phyloP scores from a whole-genome alignment of 2,888 invertebrate genomes.

The Nemapogon koenigi region DNA sequence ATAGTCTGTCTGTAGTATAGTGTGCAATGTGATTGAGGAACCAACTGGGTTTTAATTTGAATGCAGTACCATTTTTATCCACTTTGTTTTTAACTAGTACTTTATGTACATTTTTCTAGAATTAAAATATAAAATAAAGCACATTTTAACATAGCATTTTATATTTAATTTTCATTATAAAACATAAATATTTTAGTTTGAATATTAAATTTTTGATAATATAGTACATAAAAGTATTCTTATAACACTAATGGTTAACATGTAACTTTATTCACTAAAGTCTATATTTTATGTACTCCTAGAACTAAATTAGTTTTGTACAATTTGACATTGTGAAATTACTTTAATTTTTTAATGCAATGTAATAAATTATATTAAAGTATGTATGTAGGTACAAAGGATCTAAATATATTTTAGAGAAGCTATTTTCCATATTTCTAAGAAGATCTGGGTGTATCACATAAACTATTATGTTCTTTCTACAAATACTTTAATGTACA shows the following conservation, averaged over 20 bases:
- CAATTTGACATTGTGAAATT: no score
- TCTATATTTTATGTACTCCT: no score
- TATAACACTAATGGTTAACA: slow-evolving; percentile 44
- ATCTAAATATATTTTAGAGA: slow-evolving; percentile 2
- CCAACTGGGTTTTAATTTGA: no score
- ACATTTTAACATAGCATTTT: no score
- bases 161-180: slow-evolving; percentile 9
- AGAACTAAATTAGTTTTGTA: slow-evolving; percentile 51
- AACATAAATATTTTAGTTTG: slow-evolving; percentile 12
- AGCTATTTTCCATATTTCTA: slow-evolving; percentile 30
- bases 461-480: slow-evolving; percentile 17
- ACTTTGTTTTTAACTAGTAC: no score
- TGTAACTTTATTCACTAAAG: slow-evolving; percentile 37
- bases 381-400: no score
- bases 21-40: no score
- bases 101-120: no score
- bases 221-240: slow-evolving; percentile 38
- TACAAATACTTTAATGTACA: slow-evolving; percentile 22
- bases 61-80: no score
- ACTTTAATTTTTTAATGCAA: slow-evolving; percentile 35
- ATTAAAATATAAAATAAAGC: no score
- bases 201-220: no score
- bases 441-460: slow-evolving; percentile 59
- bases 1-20: no score
- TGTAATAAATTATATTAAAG: slow-evolving; percentile 27